Base-by-base conservation (phyloP, 2,797 vertebrate genomes). In the Rhynchonycteris naso region DNA sequence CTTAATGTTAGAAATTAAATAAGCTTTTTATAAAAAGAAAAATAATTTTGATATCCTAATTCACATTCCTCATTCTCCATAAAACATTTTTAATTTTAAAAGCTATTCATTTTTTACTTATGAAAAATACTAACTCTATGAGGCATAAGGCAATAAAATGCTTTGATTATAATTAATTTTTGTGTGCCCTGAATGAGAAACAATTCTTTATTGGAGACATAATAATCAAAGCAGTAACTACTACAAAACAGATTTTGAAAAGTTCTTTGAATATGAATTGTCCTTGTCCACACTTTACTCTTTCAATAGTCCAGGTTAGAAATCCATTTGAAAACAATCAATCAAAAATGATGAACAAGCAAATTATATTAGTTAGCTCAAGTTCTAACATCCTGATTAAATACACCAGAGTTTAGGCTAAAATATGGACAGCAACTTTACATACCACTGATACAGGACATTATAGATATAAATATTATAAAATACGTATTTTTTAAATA, bases 91-190 rank as follows among this genome's bases (percentile, higher is more conserved):
- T n/a, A 66, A 95, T 75, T 95, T 79, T 66, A 93, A 86, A 8
- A 75, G 1, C 21, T 71, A 38, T 71, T 95, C 33, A 56, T 59
- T 85, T 88, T 89, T 78, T 33, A 52, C 22, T 87, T 84, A 54
- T 71, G n/a, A 65, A 95, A 90, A 94, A 52, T 90, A 96, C 96
- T 80, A 97, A 90, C 89, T 94, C 86, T 86, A 94, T 81, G 82
- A 90, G 81, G 56, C 68, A 90, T 93, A 93, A 94, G 24, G 22
- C 30, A 97, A 88, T 94, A 93, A 96, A 96, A 80, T 88, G 8
- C 11, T 90, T 95, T 91, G 74, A 94, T 96, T 97, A 95, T 8
- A 97, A 96, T 87, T 92, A 93, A 95, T 97, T 96, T 94, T 75
- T 92, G 63, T 97, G 58, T 95, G 59, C 63, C 93, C 87, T 95